phyloP scores from a whole-genome alignment of 2,797 vertebrate species.

The Sebastiscus tertius region DNA sequence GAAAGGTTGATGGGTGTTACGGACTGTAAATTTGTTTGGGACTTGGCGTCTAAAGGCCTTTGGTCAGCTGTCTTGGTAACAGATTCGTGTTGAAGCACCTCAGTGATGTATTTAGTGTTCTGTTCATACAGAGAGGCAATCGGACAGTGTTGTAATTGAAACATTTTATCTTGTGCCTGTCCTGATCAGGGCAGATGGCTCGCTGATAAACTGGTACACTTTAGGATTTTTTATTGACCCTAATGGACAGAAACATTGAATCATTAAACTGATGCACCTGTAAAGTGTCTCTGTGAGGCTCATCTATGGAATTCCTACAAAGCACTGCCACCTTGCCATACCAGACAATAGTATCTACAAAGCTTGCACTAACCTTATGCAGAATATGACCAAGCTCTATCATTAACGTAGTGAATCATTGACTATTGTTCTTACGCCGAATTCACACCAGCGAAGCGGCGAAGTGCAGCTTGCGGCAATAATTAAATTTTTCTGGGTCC shows the following conservation, averaged over 20 bases:
- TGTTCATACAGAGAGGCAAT: conserved; percentile 15
- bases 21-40: conserved; percentile 11
- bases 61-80: conserved; percentile 30
- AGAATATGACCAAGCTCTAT: not conserved
- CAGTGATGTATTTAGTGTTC: conserved; percentile 35
- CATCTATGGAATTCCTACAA: not conserved
- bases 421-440: not conserved
- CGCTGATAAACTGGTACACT: conserved; percentile 34
- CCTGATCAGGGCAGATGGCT: conserved; percentile 21
- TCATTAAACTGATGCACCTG: not conserved
- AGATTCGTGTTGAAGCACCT: conserved; percentile 6
- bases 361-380: not conserved
- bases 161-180: conserved; percentile 57
- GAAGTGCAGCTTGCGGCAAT: no score
- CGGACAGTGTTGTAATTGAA: conserved; percentile 50
- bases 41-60: conserved; percentile 40
- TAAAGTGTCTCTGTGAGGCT: not conserved
- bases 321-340: not conserved
- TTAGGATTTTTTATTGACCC: conserved; percentile 6
- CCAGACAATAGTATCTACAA: not conserved
- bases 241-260: not conserved
- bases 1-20: conserved; percentile 1
- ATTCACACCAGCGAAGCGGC: no score
- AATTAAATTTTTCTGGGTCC: no score
- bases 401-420: not conserved